Evolutionary conservation across 2,797 vertebrate species (phyloP), one percentile per base, ranked within the genome.

Genomic region (Spea hammondii): DNA sequence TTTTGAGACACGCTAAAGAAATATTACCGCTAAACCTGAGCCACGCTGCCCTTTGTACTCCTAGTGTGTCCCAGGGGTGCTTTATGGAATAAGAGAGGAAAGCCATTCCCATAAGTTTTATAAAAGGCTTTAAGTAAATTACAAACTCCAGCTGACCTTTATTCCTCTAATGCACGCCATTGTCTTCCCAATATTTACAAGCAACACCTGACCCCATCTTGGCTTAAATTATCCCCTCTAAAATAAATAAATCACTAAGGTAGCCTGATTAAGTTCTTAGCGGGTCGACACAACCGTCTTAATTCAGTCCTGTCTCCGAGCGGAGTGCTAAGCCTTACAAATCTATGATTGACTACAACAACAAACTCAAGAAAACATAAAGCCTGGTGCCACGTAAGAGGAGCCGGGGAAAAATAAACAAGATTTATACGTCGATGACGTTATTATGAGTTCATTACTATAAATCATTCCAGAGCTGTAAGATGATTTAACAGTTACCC

Each of bases 191-290:
- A 72, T 10, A 69, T 54, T 73, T 83, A 82, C 64, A 82, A 79
- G 73, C 77, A 85, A 86, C 71, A 84, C 77, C 55, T 13, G 45
- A 54, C 83, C 79, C 85, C 73, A 71, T 85, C 85, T 84, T 83
- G 82, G 79, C 57, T 83, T 64, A 72, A 72, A 17, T 62, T 60
- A 32, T 32, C 32, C 68, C 84, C 14, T 74, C 79, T 85, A 79
- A 50, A 89, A 88, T 79, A 87, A 87, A 88, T 80, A 85, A 87
- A 89, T 86, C 86, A 85, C 83, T n/a, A 32, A 78, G 72, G 59
- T 70, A 71, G 83, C 73, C 80, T 84, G 87, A 32, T 60, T 83
- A 70, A 86, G 86, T 68, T 72, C 47, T 86, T 60, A 48, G 76
- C 76, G 80, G 81, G 76, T 82, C 79, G 17, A 85, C 79, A 79